Evolutionary conservation across 2,113 vertebrate species (phyloP), one percentile per base, ranked within the genome.

Genomic region (Mobula birostris): DNA sequence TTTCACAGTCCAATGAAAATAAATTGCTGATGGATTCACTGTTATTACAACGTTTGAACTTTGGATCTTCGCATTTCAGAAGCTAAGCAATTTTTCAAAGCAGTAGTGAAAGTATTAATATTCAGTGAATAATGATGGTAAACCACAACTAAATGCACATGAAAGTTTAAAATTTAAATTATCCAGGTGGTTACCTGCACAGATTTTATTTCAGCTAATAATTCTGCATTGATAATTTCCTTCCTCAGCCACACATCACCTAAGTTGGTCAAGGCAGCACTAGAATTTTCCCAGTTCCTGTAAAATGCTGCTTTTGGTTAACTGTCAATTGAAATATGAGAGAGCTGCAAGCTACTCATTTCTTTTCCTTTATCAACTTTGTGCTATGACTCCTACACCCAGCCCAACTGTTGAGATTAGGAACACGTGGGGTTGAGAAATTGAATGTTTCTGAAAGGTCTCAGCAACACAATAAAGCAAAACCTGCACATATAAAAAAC

Each of bases 31-130:
- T 24, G 82, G 82, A 17, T 58, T 48, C 24, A 56, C 17, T 2
- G 15, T 79, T 87, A 87, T 87, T 87, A 87, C 19, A 93, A 24
- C 9, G 27, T 93, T 74, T 93, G 68, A 88, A 88, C 32, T 63
- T 15, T 90, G 85, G 61, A 61, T 68, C 24, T 76, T 70, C 68
- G 56, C 24, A 40, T 70, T 91, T 92, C 24, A 93, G 40, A 29
- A 24, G 24, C 40, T 40, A 70, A 21, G 9, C 56, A 32, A 74
- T 27, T 48, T 93, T 93, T 74, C 36, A 27, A 74, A 29, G 68
- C 27, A 56, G 12, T 74, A 17, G 36, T 36, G 63, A 93, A 93
- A 74, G 36, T 56, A 68, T 27, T 74, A 74, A 21, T 56, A 68
- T 12, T 74, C n/a, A 40, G 12, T 11, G 36, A 48, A 70, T 48